These are phyloP conservation scores for Onthophagus taurus DNA, from an alignment of 1,140 invertebrate species.

Conservation along the genomic window DNA sequence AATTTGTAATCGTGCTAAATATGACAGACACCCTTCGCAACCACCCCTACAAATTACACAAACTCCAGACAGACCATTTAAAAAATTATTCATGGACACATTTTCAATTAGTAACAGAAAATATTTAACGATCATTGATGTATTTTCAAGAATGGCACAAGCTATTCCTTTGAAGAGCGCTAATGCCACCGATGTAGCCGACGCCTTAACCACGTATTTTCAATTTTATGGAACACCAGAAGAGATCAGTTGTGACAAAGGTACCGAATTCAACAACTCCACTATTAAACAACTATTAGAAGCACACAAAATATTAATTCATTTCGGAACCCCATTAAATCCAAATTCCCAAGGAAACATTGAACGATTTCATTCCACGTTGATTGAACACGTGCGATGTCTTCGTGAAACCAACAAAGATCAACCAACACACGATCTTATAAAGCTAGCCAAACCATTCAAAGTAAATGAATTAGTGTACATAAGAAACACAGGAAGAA, in stretches of 20 bases:
- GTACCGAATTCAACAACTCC: slow-evolving; percentile 11
- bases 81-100: too few species aligned
- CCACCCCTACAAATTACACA: too few species aligned
- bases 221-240: slow-evolving; percentile 4
- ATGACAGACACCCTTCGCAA: too few species aligned
- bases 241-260: slow-evolving; percentile 2
- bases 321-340: slow-evolving; percentile 21
- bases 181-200: slow-evolving; percentile 6
- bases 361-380: slow-evolving; percentile 1
- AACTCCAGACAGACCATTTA: too few species aligned
- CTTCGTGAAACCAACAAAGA: background rate
- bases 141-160: slow-evolving; percentile 8
- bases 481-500: too few species aligned
- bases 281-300: slow-evolving; percentile 36
- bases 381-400: background rate
- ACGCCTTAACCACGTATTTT: slow-evolving; percentile 10
- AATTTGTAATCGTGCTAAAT: too few species aligned
- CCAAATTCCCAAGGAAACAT: slow-evolving; percentile 8
- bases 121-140: slow-evolving; percentile 6
- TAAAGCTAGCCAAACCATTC: too few species aligned
- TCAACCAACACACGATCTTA: background rate
- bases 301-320: slow-evolving; percentile 38
- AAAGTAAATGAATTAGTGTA: background rate
- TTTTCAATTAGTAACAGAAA: too few species aligned
- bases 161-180: slow-evolving; percentile 1